Base-by-base conservation (phyloP, 2,113 vertebrate genomes). In the Gnathonemus echidnorhynchus region DNA sequence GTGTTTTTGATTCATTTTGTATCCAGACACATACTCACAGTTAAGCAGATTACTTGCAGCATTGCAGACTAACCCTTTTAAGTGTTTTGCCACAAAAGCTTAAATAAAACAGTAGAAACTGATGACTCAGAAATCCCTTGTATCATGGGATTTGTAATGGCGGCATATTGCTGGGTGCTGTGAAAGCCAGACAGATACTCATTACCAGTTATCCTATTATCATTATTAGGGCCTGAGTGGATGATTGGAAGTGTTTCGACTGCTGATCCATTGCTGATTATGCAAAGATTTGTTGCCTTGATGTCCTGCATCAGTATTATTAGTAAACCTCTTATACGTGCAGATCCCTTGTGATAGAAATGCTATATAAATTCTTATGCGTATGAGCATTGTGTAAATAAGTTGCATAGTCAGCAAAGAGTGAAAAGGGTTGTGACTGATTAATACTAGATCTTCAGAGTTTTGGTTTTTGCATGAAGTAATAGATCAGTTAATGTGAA, bases 211-310 rank as follows among this genome's bases (percentile, higher is more conserved):
- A 87, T 87, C 48, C 48, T 56, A 87, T 87, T 87, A 53, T 87
- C 56, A 53, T 31, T 5, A 49, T 15, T 86, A 13, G 84, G 24
- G 39, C 21, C 45, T 86, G 21, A 13, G 11, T 48, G 48, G 45
- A 49, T 50, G 45, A 27, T 50, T 48, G 84, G 45, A 17, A 31
- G 24, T 27, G 11, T 46, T 48, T 48, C 84, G 11, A 31, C 48
- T 86, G 84, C 24, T 27, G 84, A 49, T 86, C 84, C n/a, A 31
- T 50, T 86, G 48, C 84, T 86, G 84, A 86, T 80, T 80, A 80
- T 7, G 48, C 45, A 86, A 86, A 49, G 10, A 86, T 50, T 45
- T 48, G 45, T 48, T 48, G 45, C 83, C 83, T 48, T 24, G 45
- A 9, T 48, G 19, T 19, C 42, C 42, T 7, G 80, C 19, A 24